phyloP scores from a whole-genome alignment of 2,113 vertebrate species.

The Forbesichthys papilliferus region DNA sequence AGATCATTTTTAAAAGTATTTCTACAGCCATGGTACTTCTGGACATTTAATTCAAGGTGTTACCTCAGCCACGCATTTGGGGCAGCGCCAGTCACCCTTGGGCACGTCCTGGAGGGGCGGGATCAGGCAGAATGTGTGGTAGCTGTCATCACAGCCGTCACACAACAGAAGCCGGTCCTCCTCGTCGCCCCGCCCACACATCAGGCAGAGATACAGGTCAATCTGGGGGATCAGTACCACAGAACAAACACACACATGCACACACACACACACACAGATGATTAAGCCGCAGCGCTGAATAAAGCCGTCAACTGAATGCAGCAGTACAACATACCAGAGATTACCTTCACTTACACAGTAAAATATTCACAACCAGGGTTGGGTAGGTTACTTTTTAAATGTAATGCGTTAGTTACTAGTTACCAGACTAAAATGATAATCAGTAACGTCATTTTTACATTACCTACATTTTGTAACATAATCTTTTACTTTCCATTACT shows the following conservation, averaged over 20 bases:
- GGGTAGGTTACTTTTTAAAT: too few relatives aligned
- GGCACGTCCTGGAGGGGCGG: slow-evolving; percentile 95
- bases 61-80: slow-evolving; percentile 97
- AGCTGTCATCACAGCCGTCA: slow-evolving; percentile 98
- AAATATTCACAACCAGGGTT: too few relatives aligned
- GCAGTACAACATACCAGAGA: too few relatives aligned
- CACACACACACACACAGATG: background rate
- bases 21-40: too few relatives aligned
- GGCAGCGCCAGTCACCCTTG: slow-evolving; percentile 97
- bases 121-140: slow-evolving; percentile 96
- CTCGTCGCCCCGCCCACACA: slow-evolving; percentile 93
- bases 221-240: slow-evolving; percentile 73
- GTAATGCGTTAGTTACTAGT: too few relatives aligned
- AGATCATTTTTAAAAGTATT: too few relatives aligned
- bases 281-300: background rate
- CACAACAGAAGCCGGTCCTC: slow-evolving; percentile 94
- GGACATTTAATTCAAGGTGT: background rate
- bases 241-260: background rate
- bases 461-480: too few relatives aligned
- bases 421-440: too few relatives aligned
- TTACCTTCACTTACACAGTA: too few relatives aligned
- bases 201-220: slow-evolving; percentile 94
- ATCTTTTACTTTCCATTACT: too few relatives aligned
- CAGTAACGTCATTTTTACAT: too few relatives aligned
- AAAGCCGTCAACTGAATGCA: too few relatives aligned